Percentiles rank a stretch among this genome's conserved stretches.
Evolutionary conservation across 2,888 invertebrate genomes (phyloP).

Genomic region (Panopea generosa): DNA sequence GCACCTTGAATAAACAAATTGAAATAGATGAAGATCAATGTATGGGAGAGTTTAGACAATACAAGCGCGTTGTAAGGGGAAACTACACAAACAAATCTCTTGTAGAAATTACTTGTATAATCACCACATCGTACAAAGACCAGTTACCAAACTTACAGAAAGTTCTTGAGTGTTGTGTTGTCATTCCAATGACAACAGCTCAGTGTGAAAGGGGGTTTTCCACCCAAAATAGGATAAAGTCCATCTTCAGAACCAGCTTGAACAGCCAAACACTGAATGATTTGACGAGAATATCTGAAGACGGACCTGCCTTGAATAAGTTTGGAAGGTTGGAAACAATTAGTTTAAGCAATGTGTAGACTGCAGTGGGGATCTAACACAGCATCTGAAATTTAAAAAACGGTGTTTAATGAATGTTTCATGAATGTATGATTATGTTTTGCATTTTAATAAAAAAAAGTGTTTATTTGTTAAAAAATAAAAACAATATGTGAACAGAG

Average conservation of each 20-base stretch:
- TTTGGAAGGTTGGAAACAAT: too few species aligned
- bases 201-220: constrained; percentile 40
- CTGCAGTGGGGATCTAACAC: too few species aligned
- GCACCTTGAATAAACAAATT: constrained; percentile 16
- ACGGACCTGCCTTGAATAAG: constrained; percentile 17
- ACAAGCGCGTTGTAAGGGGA: constrained; percentile 33
- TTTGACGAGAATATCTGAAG: constrained; percentile 36
- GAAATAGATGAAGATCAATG: constrained; percentile 10
- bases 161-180: constrained; percentile 19
- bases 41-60: constrained; percentile 38
- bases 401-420: too few species aligned
- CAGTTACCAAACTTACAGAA: constrained; percentile 30
- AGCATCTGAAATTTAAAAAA: too few species aligned
- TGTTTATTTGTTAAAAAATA: too few species aligned
- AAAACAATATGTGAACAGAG: background rate
- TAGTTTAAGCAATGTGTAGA: too few species aligned
- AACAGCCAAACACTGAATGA: constrained; percentile 20
- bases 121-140: too few species aligned
- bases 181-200: constrained; percentile 26
- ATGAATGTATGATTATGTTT: too few species aligned
- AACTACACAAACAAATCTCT: too few species aligned
- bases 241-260: constrained; percentile 24
- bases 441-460: too few species aligned
- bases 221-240: constrained; percentile 27
- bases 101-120: too few species aligned